phyloP scores from a whole-genome alignment of 2,113 vertebrate species.

The Patagioenas fasciata region DNA sequence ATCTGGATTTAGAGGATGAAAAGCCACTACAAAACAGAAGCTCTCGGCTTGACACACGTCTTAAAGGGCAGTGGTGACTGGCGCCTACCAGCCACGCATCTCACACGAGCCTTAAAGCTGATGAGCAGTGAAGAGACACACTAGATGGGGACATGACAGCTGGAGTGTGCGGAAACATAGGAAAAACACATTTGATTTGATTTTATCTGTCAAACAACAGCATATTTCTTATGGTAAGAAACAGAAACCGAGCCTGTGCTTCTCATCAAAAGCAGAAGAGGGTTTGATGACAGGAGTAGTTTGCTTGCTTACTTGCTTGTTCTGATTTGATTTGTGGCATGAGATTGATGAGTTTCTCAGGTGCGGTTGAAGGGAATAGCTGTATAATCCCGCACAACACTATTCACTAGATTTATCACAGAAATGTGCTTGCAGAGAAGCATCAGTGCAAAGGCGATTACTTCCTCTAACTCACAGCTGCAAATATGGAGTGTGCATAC shows the following conservation, averaged over 20 bases:
- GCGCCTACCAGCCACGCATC: not conserved
- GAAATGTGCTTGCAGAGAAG: not conserved
- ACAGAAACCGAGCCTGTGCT: not conserved
- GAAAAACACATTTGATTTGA: not conserved
- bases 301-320: not conserved
- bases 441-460: not conserved
- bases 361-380: not conserved
- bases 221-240: not conserved
- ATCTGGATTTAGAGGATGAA: not conserved
- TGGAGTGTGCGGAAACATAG: not conserved
- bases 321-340: not conserved
- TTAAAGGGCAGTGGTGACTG: not conserved
- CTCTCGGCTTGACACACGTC: not conserved
- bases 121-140: not conserved
- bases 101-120: not conserved
- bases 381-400: not conserved
- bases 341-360: conserved; percentile 6
- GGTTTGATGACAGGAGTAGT: not conserved
- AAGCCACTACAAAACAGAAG: not conserved
- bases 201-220: not conserved
- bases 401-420: not conserved
- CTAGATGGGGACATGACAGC: conserved; percentile 14
- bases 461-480: not conserved
- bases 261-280: not conserved
- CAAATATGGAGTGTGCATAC: not conserved